Evolutionary conservation across 2,113 vertebrate genomes (phyloP), one percentile per base, ranked within the genome.

Genomic region (Hydrochoerus hydrochaeris): DNA sequence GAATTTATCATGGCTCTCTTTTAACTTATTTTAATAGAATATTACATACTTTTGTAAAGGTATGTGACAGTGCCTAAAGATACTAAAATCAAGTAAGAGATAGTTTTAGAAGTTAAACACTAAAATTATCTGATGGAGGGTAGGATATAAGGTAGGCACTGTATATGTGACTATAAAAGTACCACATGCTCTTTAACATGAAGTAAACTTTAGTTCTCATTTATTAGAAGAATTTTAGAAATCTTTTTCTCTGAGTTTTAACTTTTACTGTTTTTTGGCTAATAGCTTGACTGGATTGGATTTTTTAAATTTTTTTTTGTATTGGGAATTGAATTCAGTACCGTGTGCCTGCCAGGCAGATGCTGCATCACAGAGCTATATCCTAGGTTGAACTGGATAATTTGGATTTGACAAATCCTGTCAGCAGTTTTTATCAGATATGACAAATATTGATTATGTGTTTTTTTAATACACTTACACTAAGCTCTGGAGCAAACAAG

Each of bases 91-190:
- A 73, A 3, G 19, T 30, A 41, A 38, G 38, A 92, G 38, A 46
- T 75, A 73, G n/a, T 58, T 89, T 93, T 58, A 83, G 20, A 95
- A 71, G 62, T 83, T 22, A 89, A n/a, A 90, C 95, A 62, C 38
- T 65, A 26, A 87, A 94, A 69, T 22, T 78, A 69, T 24, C 22
- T 6, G 38, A 24, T 90, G 14, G 22, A 19, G 12, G 26, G 0
- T 80, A 38, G 60, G 57, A 49, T 24, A 35, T 16, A 57, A 12
- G 28, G 46, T 81, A 38, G 38, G 49, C 49, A 60, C n/a, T 90
- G 8, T n/a, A 3, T 60, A 1, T 77, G 20, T 84, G n/a, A 83
- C 26, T 57, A 0, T 28, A 52, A 83, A 87, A 75, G 49, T 88
- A 8, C 24, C 73, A 93, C 83, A 89, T 88, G 28, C 3, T 52